Evolutionary conservation across 2,797 vertebrate species (phyloP), one percentile per base, ranked within the genome.

Genomic region (Clamator glandarius): DNA sequence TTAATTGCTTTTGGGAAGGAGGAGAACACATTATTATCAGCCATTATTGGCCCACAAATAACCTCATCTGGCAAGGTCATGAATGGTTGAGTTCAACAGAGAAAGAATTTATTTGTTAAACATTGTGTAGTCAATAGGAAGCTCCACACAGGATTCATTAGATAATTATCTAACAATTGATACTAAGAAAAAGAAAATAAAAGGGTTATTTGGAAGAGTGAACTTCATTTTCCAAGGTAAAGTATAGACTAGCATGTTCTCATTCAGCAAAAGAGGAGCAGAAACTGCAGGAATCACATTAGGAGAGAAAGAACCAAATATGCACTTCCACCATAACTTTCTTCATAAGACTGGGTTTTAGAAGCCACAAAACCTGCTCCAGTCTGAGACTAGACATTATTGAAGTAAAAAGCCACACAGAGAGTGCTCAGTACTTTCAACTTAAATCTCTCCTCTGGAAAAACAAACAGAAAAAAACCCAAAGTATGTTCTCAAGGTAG

Each of bases 1-100:
- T 54, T 89, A 61, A 69, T 33, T 12, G 2, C 21, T 90, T 33
- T 51, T 84, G 44, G 41, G 36, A 83, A 85, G n/a, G 51, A 73
- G 72, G 6, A 52, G 15, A 57, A 92, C 95, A 89, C 15, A 70
- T 80, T 54, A 66, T 42, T 25, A 63, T 84, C 78, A 84, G 36
- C 80, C 72, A 69, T 63, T 42, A 66, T 15, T 94, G 90, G 89
- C 68, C 77, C 78, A 80, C 35, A 94, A 84, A 78, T 42, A 95
- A 94, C 84, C 80, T 93, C 87, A 96, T 84, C 84, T 96, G 90
- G 75, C 87, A 63, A 95, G 96, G 86, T 87, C 80, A 86, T 92
- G 84, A 96, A 87, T 31, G 24, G 79, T 42, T 95, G 86, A 93
- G 50, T 52, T 95, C 58, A 97, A 93, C 33, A 95, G 63, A 89